Evolutionary conservation across 2,888 invertebrate genomes (phyloP).

Genomic region (Hypena proboscidalis): DNA sequence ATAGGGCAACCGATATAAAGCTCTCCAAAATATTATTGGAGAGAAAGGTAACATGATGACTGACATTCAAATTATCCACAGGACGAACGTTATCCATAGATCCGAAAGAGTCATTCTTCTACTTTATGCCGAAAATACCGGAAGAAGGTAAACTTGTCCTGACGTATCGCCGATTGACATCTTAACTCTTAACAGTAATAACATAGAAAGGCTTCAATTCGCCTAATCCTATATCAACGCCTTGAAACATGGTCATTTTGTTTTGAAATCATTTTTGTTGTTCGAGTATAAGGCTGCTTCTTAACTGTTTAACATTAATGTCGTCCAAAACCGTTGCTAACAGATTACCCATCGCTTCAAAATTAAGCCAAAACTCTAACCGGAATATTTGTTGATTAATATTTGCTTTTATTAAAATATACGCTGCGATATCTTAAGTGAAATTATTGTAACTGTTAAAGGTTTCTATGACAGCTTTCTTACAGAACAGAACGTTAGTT

Average conservation of each 20-base stretch:
- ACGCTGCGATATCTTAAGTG: too few species aligned
- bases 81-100: constrained; percentile 81
- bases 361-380: constrained; percentile 25
- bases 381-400: constrained; percentile 2
- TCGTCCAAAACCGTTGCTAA: constrained; percentile 28
- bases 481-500: too few species aligned
- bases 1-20: background rate
- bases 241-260: constrained; percentile 52
- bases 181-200: constrained; percentile 78
- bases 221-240: constrained; percentile 74
- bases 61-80: constrained; percentile 70
- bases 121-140: constrained; percentile 80
- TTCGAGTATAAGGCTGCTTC: constrained; percentile 51
- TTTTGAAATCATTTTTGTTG: constrained; percentile 62
- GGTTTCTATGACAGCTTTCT: too few species aligned
- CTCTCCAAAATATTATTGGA: constrained; percentile 14
- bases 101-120: constrained; percentile 77
- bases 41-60: constrained; percentile 35
- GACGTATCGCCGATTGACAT: constrained; percentile 70
- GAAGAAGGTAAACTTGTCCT: constrained; percentile 76
- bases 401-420: background rate
- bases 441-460: too few species aligned
- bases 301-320: constrained; percentile 40
- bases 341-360: constrained; percentile 28
- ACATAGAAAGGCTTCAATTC: constrained; percentile 78